Base-by-base conservation (phyloP, 2,797 vertebrate species). In the Megalops cyprinoides region DNA sequence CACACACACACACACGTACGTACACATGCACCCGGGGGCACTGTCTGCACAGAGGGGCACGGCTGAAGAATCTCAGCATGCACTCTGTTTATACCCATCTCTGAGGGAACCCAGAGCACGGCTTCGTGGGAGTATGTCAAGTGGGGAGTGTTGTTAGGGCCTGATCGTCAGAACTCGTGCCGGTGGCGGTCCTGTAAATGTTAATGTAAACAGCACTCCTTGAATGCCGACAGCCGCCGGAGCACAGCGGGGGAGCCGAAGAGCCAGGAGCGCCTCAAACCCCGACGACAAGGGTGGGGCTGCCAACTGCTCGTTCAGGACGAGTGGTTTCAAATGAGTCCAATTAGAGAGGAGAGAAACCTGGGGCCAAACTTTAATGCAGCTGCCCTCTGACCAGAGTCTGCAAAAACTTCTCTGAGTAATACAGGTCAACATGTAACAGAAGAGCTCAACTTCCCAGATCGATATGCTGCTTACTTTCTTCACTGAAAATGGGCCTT, bases 11-110 rank as follows among this genome's bases (percentile, higher is more conserved):
- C 31, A 69, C 39, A 69, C 20, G 8, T 37, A 42, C 1, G 37
- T 37, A 18, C 4, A 65, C 14, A 65, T 34, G 37, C 62, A 3
- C 62, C 58, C 6, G 15, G 67, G 18, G 44, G 37, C 9, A n/a
- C 20, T 39, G 15, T 71, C 67, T 20, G 34, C 1, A 42, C 37
- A 8, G 37, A 71, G 20, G 44, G 44, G 2, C 3, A 20, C 14
- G n/a, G 67, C 67, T 71, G 67, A 71, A 39, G 18, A 20, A 71
- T n/a, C 39, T 42, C 67, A 42, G 67, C 34, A n/a, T 71, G 67
- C 0, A 15, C 34, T 10, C 28, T 69, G 34, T 20, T 20, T 42
- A 69, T 39, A 23, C 37, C 37, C 9, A 28, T 69, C 65, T 69
- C 34, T 39, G 65, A 20, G 1, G 67, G 37, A 34, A 39, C 69